These are phyloP conservation scores for Hylaeus anthracinus DNA, from an alignment of 1,140 invertebrate genomes.

Conservation along the genomic window DNA sequence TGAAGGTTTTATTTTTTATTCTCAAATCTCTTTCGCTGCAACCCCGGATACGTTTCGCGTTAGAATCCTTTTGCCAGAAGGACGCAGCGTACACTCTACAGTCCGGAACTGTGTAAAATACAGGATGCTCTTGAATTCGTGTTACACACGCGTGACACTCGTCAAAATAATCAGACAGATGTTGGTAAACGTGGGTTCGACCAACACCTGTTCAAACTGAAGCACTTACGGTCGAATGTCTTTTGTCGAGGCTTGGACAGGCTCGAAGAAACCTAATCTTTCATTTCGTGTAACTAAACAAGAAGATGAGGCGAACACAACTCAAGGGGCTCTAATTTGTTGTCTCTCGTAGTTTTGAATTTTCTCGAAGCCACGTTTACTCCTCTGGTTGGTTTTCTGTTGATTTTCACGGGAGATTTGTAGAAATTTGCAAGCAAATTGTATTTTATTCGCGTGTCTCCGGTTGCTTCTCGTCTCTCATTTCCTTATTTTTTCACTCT, in stretches of 20 bases:
- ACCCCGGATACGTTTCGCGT: neutral
- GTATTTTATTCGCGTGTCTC: neutral
- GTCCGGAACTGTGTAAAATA: neutral
- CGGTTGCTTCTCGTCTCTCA: conserved; percentile 12
- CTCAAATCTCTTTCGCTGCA: conserved; percentile 4
- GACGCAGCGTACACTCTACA: neutral
- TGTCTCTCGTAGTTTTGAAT: too few relatives aligned
- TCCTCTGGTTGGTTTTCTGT: neutral
- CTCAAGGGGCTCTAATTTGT: too few relatives aligned
- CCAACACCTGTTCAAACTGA: too few relatives aligned
- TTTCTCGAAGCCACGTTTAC: neutral
- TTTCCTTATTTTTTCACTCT: conserved; percentile 7
- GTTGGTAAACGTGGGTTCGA: neutral
- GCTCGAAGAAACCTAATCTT: neutral
- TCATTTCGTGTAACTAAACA: neutral
- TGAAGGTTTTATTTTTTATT: conserved; percentile 28
- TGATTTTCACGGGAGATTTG: neutral
- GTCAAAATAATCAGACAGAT: neutral
- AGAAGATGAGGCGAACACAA: too few relatives aligned
- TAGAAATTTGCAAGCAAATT: neutral
- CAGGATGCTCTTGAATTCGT: neutral
- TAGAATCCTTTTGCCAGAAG: neutral
- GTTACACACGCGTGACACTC: neutral
- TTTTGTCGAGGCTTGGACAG: too few relatives aligned
- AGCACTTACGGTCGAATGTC: too few relatives aligned